Evolutionary conservation across 2,888 invertebrate genomes (phyloP).

Genomic region (Drosophila antonietae): DNA sequence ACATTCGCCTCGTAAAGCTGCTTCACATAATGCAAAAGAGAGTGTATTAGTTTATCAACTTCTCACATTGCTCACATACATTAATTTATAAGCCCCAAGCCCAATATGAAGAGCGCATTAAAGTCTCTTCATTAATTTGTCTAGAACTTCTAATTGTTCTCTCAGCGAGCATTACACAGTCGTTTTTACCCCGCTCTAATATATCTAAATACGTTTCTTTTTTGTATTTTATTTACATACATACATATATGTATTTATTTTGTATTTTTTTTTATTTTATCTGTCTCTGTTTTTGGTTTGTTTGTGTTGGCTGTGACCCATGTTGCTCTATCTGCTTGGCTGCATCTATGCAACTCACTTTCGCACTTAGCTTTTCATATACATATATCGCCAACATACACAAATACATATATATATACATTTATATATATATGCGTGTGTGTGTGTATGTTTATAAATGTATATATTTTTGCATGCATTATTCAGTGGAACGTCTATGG

Average conservation of each 20-base stretch:
- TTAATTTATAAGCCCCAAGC: neutral
- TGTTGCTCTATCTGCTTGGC: constrained; percentile 73
- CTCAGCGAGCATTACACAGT: neutral
- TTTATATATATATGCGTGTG: neutral
- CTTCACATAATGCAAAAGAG: too few species aligned
- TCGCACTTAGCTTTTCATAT: constrained; percentile 64
- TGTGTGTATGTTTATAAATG: neutral
- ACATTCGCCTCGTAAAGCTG: too few species aligned
- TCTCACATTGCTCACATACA: neutral
- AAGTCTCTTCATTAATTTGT: neutral
- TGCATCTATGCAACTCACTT: constrained; percentile 78
- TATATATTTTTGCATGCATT: constrained; percentile 60
- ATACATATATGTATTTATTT: neutral
- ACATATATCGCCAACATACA: constrained; percentile 6
- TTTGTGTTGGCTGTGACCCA: constrained; percentile 65
- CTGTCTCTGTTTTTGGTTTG: constrained; percentile 20
- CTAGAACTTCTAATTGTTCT: neutral
- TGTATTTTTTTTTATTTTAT: constrained; percentile 5
- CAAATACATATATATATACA: constrained; percentile 2
- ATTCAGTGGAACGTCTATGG: constrained; percentile 55
- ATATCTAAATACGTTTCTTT: constrained; percentile 2
- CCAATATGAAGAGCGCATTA: neutral
- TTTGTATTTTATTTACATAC: neutral
- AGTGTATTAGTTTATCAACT: neutral
- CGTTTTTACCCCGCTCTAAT: neutral